Evolutionary conservation across 2,797 vertebrate species (phyloP), one percentile per base, ranked within the genome.

Genomic region (Sebastes taczanowskii): DNA sequence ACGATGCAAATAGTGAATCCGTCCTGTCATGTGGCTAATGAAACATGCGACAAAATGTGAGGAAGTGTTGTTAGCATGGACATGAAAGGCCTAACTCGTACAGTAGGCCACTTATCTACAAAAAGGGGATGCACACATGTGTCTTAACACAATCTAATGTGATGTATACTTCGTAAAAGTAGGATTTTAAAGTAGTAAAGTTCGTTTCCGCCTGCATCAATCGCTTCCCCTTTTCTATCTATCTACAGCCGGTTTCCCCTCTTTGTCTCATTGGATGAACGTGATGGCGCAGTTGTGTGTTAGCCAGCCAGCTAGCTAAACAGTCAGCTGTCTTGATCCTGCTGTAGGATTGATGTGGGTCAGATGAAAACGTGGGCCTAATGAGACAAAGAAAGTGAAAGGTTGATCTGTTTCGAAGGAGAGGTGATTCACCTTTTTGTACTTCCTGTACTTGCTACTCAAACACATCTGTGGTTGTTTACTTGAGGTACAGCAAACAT

Each of bases 201-300:
- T 69, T 61, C 0, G 3, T 32, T 77, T 81, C 66, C 59, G 11
- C 1, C 32, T 56, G 77, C 60, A 30, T 11, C 35, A 7, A 35
- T 78, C 55, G 58, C 66, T 82, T 79, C 35, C 53, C 10, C 22
- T 76, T 79, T 49, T 67, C 80, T 42, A 14, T 38, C 13, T 38
- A 38, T 61, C 23, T 68, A 38, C 68, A 89, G 49, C 60, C 81
- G 35, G 82, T 80, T 88, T 88, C 58, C 63, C 66, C 62, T 84
- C 92, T 94, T 92, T 94, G 90, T 93, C 85, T 88, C 83, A 81
- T 82, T 85, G 89, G 84, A 59, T 82, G 85, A 77, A 90, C 81
- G 81, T 83, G 89, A 93, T 95, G 92, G 91, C 92, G 94, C 94
- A 94, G 91, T 93, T 94, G 84, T 73, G 75, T 86, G 91, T 38